These are phyloP conservation scores for Muntiacus reevesi DNA, from an alignment of 2,113 vertebrate genomes.

Conservation along the genomic window DNA sequence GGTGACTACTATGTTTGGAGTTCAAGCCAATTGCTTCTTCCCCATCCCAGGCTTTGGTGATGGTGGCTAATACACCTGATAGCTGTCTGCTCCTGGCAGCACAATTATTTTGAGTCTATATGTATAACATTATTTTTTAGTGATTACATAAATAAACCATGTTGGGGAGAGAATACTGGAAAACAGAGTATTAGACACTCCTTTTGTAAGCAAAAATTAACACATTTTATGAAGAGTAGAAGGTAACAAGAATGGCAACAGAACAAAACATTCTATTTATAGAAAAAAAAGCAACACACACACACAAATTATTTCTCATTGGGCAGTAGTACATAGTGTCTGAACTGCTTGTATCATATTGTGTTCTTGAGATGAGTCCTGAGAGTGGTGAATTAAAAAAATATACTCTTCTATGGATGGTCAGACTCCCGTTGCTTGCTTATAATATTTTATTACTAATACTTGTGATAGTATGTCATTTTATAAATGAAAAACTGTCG, in stretches of 20 bases:
- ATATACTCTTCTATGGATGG: neutral
- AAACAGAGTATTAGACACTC: neutral
- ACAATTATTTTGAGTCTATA: neutral
- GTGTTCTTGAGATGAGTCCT: neutral
- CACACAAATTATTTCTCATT: neutral
- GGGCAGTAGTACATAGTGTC: neutral
- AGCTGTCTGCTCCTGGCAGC: neutral
- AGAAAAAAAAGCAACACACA: neutral
- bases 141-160: neutral
- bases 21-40: neutral
- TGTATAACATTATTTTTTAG: neutral
- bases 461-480: neutral
- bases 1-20: neutral
- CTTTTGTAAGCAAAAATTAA: neutral
- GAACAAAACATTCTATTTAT: neutral
- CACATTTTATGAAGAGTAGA: neutral
- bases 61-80: neutral
- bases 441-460: neutral
- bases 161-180: neutral
- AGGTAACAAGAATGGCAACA: neutral
- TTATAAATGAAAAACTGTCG: neutral
- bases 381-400: neutral
- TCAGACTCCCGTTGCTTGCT: neutral
- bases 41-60: neutral
- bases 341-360: neutral